These are phyloP conservation scores for Acanthornis magna DNA, from an alignment of 2,797 vertebrate species.

Conservation along the genomic window DNA sequence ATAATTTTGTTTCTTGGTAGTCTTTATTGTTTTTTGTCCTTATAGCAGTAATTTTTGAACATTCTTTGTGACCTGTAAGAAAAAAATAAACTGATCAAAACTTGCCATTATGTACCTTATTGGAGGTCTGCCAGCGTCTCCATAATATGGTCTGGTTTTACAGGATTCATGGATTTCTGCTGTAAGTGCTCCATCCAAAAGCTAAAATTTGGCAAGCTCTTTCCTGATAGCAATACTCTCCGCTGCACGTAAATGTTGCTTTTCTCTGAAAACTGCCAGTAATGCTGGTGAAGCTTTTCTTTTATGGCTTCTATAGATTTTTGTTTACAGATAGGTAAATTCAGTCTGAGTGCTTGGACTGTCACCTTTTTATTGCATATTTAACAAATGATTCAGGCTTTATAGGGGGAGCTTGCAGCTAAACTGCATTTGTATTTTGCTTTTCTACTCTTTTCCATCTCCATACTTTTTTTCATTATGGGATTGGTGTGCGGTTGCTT, in stretches of 20 bases:
- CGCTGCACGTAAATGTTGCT: background rate
- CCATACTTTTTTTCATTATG: background rate
- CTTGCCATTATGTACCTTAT: background rate
- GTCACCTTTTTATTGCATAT: constrained; percentile 48
- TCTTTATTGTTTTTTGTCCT: background rate
- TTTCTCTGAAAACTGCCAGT: background rate
- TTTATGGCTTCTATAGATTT: constrained; percentile 52
- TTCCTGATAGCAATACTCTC: background rate
- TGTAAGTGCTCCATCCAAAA: background rate
- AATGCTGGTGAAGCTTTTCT: constrained; percentile 2
- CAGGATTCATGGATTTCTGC: constrained; percentile 12
- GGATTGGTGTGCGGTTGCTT: background rate
- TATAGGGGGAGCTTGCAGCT: constrained; percentile 20
- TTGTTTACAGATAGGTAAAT: constrained; percentile 61
- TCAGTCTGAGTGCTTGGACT: constrained; percentile 22
- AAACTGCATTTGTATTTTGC: constrained; percentile 41
- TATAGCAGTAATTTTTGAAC: background rate
- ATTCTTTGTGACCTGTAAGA: background rate
- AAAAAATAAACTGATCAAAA: background rate
- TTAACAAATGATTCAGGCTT: constrained; percentile 52
- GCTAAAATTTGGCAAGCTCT: constrained; percentile 9
- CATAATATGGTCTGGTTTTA: background rate
- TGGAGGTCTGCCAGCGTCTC: constrained; percentile 10
- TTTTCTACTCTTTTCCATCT: background rate
- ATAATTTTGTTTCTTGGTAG: background rate